Percentiles rank a stretch among this genome's conserved stretches.
Evolutionary conservation across 2,113 vertebrate species (phyloP).

Genomic region (Ancistrus triradiatus): DNA sequence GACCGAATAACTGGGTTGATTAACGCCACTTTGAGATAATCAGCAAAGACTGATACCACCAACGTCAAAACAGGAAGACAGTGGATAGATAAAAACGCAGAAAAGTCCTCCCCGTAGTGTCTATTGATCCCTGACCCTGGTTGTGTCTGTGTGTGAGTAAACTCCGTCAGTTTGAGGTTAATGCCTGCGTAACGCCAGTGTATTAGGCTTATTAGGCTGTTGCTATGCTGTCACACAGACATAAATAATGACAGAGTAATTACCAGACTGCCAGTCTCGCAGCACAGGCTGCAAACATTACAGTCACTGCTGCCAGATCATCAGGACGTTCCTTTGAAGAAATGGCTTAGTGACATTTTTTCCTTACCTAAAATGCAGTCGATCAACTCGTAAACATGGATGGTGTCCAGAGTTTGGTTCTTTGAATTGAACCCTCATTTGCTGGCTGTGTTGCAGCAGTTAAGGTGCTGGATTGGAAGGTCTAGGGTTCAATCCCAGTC

Average conservation of each 20-base stretch:
- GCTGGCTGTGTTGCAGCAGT: too few relatives aligned
- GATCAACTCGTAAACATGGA: too few relatives aligned
- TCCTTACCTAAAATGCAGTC: too few relatives aligned
- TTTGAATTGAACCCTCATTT: too few relatives aligned
- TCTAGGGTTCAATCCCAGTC: too few relatives aligned
- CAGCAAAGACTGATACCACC: too few relatives aligned
- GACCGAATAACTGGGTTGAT: too few relatives aligned
- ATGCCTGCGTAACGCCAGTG: slow-evolving; percentile 26
- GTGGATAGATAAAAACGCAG: too few relatives aligned
- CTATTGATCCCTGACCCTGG: slow-evolving; percentile 41
- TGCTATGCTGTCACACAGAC: slow-evolving; percentile 25
- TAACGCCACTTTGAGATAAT: too few relatives aligned
- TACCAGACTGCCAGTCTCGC: slow-evolving; percentile 26
- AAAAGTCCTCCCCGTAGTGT: slow-evolving; percentile 14
- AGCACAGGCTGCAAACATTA: slow-evolving; percentile 1
- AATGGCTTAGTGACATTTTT: background rate
- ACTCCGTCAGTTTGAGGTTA: slow-evolving; percentile 38
- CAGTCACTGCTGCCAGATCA: background rate
- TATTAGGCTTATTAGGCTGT: slow-evolving; percentile 33
- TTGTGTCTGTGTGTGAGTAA: slow-evolving; percentile 32
- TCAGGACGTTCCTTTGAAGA: background rate
- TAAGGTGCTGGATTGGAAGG: too few relatives aligned
- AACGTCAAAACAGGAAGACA: too few relatives aligned
- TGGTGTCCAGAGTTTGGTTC: too few relatives aligned
- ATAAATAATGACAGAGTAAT: slow-evolving; percentile 42